These are phyloP conservation scores for Laupala kohalensis DNA, from an alignment of 1,140 invertebrate species.

Conservation along the genomic window DNA sequence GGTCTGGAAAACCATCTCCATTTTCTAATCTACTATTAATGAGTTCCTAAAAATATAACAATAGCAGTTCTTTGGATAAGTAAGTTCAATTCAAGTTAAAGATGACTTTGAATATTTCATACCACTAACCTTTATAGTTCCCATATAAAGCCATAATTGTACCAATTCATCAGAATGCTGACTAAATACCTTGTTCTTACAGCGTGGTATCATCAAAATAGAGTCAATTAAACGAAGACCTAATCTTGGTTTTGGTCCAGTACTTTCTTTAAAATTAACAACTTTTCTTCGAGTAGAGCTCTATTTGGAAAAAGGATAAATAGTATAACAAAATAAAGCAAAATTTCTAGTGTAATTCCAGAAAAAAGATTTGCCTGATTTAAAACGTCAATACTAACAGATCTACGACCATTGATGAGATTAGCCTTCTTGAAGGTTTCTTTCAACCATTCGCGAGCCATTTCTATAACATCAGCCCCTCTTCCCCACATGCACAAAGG, in stretches of 20 bases:
- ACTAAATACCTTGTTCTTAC: neutral
- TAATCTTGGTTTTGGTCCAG: neutral
- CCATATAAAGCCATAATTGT: neutral
- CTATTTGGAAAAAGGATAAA: neutral
- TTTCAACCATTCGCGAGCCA: neutral
- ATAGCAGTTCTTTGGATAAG: neutral
- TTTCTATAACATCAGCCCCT: neutral
- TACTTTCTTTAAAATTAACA: neutral
- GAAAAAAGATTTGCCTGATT: neutral
- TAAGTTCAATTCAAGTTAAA: neutral
- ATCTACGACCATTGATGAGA: neutral
- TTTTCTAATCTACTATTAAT: neutral
- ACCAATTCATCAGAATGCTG: neutral
- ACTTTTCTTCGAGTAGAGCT: neutral
- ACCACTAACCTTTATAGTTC: neutral
- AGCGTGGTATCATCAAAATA: neutral
- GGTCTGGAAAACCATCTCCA: neutral
- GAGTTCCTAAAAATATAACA: neutral
- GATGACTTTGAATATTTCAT: neutral
- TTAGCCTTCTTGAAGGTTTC: neutral
- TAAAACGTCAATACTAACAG: neutral
- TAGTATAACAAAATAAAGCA: neutral
- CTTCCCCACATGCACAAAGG: neutral
- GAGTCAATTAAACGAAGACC: neutral
- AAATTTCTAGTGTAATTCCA: neutral